Evolutionary conservation across 2,113 vertebrate genomes (phyloP), one percentile per base, ranked within the genome.

Genomic region (Mormyrus lacerda): DNA sequence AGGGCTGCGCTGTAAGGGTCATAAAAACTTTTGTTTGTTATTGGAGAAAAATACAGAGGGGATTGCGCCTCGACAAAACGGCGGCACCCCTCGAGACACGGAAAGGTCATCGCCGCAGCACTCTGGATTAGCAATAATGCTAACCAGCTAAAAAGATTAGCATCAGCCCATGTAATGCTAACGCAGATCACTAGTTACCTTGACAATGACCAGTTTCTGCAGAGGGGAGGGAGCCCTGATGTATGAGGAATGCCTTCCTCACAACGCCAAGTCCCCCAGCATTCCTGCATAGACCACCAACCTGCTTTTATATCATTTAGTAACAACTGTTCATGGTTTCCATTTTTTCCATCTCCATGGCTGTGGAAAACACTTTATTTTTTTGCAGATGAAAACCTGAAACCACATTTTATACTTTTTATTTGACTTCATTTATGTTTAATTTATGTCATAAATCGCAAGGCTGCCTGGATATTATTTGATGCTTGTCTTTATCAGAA

Each of bases 121-220:
- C 44, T 13, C 44, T 13, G n/a, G 61, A 4, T 27, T 65, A 48
- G 45, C 69, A 19, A 76, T 39, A 39, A 79, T 5, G 73, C 73
- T 42, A 79, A 79, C 15, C 73, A 19, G 73, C 73, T 39, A 79
- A 79, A 79, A 79, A 79, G 35, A 42, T 17, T 79, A 39, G 69
- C 69, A 76, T 73, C 69, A 45, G 4, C 69, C 69, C 11, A 17
- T n/a, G 83, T 24, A n/a, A n/a, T 86, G 90, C 90, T 91, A 92
- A 88, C 91, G 92, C 91, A 93, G 93, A 94, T 96, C 95, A 39
- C 73, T 42, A 17, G 35, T 19, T 42, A 95, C 95, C 3, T 47
- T 85, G 7, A 50, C 24, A 0, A 11, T 8, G 44, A 31, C 83
- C 11, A 2, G 82, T 10, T 85, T 39, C 82, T 8, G 44, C 6